A percentile compares a stretch with the other conserved stretches of the same genome.
These are phyloP conservation scores for Monochamus alternatus DNA, from an alignment of 2,888 invertebrate species.

Conservation along the genomic window DNA sequence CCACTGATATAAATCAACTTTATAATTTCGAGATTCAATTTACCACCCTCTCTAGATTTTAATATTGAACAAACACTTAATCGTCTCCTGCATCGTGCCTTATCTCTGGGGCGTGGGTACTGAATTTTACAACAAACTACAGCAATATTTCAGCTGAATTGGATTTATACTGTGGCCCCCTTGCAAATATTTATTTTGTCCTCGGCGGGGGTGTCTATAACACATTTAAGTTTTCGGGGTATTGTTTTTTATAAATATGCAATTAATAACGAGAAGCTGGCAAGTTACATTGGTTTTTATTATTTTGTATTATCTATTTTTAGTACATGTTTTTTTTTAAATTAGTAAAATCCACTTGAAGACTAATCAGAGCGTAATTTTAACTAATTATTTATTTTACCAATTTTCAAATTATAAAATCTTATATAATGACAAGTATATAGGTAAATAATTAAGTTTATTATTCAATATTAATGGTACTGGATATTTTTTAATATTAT, in stretches of 20 bases:
- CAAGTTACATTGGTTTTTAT: too few species aligned
- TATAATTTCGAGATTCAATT: conserved; percentile 31
- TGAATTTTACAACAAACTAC: conserved; percentile 20
- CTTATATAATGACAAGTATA: too few species aligned
- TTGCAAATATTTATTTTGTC: conserved; percentile 29
- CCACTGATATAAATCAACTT: conserved; percentile 27
- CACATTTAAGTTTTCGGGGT: not conserved
- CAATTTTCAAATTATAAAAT: too few species aligned
- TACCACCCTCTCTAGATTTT: conserved; percentile 28
- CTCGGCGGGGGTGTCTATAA: not conserved
- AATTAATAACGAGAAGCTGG: too few species aligned
- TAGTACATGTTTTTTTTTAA: too few species aligned
- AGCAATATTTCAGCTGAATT: conserved; percentile 23
- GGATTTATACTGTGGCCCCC: conserved; percentile 13
- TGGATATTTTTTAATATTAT: too few species aligned
- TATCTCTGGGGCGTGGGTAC: conserved; percentile 28
- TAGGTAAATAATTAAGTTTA: too few species aligned
- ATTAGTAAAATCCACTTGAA: too few species aligned
- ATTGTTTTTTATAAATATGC: conserved; percentile 1
- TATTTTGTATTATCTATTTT: too few species aligned
- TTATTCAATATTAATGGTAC: too few species aligned
- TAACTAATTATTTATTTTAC: too few species aligned
- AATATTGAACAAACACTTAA: conserved; percentile 34
- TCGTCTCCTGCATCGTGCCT: conserved; percentile 27
- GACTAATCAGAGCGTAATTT: too few species aligned